Percentiles rank a stretch among this genome's conserved stretches.
Evolutionary conservation across 2,888 invertebrate genomes (phyloP).

Genomic region (Paralinhomoeus sp.): DNA sequence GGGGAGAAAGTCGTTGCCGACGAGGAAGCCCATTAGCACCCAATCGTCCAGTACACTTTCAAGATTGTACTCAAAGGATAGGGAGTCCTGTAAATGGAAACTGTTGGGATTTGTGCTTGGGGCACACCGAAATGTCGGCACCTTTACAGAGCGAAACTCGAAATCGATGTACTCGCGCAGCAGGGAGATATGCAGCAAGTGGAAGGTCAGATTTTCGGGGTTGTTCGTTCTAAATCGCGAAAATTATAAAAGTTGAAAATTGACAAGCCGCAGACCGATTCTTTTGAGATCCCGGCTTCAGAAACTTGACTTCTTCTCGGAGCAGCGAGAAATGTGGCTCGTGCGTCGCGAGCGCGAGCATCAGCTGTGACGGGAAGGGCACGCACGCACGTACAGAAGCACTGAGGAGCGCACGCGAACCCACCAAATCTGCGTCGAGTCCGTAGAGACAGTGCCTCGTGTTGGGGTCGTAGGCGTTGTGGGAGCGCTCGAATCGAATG

Average conservation of each 20-base stretch:
- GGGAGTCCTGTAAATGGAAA: slow-evolving; percentile 19
- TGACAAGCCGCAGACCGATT: neutral
- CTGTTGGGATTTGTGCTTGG: too few species aligned
- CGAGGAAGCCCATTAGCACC: too few species aligned
- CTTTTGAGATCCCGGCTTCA: slow-evolving; percentile 3
- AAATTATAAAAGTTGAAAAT: too few species aligned
- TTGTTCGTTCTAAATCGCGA: too few species aligned
- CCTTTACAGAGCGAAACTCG: slow-evolving; percentile 45
- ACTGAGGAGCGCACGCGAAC: too few species aligned
- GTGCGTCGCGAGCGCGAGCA: slow-evolving; percentile 80
- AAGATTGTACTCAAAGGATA: slow-evolving; percentile 54
- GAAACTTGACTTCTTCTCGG: slow-evolving; percentile 44
- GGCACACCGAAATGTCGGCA: slow-evolving; percentile 8
- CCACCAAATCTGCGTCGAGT: slow-evolving; percentile 67
- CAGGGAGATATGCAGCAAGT: too few species aligned
- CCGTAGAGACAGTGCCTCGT: slow-evolving; percentile 89
- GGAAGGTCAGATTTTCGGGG: too few species aligned
- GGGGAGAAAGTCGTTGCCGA: slow-evolving; percentile 93
- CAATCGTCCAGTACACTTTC: slow-evolving; percentile 86
- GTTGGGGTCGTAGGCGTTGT: slow-evolving; percentile 61
- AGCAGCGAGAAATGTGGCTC: too few species aligned
- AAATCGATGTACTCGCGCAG: slow-evolving; percentile 78
- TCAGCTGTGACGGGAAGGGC: slow-evolving; percentile 47
- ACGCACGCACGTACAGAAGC: too few species aligned
- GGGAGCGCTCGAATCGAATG: slow-evolving; percentile 55